A percentile compares a stretch with the other conserved stretches of the same genome.
phyloP scores from a whole-genome alignment of 2,888 invertebrate species.

The Lasioglossum morio region DNA sequence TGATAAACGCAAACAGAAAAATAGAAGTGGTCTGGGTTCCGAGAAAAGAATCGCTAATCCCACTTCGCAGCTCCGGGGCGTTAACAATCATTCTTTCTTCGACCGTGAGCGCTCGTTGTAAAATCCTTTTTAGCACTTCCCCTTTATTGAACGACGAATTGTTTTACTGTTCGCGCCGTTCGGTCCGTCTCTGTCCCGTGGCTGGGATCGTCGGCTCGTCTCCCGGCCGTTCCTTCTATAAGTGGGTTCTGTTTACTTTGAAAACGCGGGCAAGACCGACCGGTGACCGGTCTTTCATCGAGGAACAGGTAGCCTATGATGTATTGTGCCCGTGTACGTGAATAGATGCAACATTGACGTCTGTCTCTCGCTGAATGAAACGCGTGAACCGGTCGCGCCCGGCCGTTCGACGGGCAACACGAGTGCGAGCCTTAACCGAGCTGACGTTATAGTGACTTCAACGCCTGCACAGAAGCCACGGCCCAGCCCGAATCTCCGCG shows the following conservation, averaged over 20 bases:
- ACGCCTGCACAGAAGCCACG: conserved; percentile 48
- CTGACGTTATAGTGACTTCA: conserved; percentile 56
- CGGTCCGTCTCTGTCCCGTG: not conserved
- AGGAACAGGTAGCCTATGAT: conserved; percentile 69
- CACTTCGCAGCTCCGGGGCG: conserved; percentile 28
- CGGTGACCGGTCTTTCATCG: conserved; percentile 66
- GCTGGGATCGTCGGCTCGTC: not conserved
- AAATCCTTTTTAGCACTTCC: conserved; percentile 43
- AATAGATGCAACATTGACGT: conserved; percentile 74
- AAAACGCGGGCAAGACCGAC: conserved; percentile 53
- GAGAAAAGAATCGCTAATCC: conserved; percentile 35
- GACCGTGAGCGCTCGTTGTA: conserved; percentile 23
- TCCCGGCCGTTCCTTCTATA: conserved; percentile 1
- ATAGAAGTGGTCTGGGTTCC: conserved; percentile 11
- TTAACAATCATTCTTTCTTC: conserved; percentile 40
- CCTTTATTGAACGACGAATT: conserved; percentile 31
- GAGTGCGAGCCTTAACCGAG: conserved; percentile 45
- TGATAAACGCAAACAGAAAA: conserved; percentile 7
- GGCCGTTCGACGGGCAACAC: conserved; percentile 71
- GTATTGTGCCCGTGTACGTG: conserved; percentile 59
- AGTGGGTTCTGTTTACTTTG: conserved; percentile 63
- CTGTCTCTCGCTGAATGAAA: conserved; percentile 70
- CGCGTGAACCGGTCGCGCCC: conserved; percentile 75
- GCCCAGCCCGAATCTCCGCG: conserved; percentile 23
- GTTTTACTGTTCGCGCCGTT: conserved; percentile 19